These are phyloP conservation scores for Chionoecetes opilio DNA, from an alignment of 1,140 invertebrate species.

Conservation along the genomic window DNA sequence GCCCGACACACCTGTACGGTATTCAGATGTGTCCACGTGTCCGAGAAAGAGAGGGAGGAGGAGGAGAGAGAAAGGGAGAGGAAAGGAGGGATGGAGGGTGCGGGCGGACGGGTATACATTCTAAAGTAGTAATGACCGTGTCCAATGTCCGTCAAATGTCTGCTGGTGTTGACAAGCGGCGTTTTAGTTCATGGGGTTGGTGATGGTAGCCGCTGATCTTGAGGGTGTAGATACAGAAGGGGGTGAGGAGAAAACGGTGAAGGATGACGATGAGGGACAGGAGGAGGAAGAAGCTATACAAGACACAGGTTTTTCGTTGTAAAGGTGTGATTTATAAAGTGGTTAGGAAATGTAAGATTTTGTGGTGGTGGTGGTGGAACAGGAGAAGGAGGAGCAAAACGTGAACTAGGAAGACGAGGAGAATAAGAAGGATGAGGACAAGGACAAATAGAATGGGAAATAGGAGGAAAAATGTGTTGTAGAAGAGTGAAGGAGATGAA, in stretches of 20 bases:
- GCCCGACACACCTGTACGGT: too few species aligned
- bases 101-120: background rate
- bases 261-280: background rate
- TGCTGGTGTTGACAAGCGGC: background rate
- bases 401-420: background rate
- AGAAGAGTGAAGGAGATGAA: background rate
- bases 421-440: background rate
- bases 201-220: background rate
- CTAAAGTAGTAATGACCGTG: background rate
- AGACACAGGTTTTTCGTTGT: too few species aligned
- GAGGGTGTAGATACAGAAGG: background rate
- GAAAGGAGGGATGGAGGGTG: background rate
- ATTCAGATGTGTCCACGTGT: background rate
- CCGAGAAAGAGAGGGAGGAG: too few species aligned
- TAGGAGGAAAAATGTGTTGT: background rate
- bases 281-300: too few species aligned
- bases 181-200: background rate
- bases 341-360: too few species aligned
- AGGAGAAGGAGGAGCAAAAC: background rate
- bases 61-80: background rate
- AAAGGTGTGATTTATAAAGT: too few species aligned
- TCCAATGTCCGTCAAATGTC: too few species aligned
- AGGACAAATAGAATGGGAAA: background rate
- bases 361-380: background rate
- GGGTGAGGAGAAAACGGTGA: background rate